Evolutionary conservation across 1,140 invertebrate species (phyloP).

Genomic region (Ruditapes philippinarum): DNA sequence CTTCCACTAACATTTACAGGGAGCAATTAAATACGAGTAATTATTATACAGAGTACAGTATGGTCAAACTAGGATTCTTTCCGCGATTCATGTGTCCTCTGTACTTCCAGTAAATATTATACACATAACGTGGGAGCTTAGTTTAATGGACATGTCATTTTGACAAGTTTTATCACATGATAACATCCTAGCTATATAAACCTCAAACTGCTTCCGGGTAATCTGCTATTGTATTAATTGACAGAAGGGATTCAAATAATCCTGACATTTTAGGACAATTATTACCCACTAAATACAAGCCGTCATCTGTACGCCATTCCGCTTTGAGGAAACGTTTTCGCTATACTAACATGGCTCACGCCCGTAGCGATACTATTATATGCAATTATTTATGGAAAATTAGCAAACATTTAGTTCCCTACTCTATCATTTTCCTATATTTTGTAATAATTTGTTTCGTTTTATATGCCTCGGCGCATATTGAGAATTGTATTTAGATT

Average conservation of each 20-base stretch:
- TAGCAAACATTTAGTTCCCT: constrained; percentile 58
- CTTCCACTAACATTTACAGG: too few relatives aligned
- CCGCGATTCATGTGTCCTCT: too few relatives aligned
- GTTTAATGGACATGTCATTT: constrained; percentile 39
- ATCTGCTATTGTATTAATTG: constrained; percentile 36
- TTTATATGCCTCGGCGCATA: constrained; percentile 26
- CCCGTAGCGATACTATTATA: constrained; percentile 40
- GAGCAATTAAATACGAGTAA: too few relatives aligned
- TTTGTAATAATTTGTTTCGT: constrained; percentile 52
- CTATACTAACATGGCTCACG: constrained; percentile 35
- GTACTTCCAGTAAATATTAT: too few relatives aligned
- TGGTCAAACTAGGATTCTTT: too few relatives aligned
- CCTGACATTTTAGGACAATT: constrained; percentile 53
- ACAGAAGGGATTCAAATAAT: constrained; percentile 40
- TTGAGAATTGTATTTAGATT: constrained; percentile 47
- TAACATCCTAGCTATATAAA: constrained; percentile 28
- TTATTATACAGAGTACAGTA: too few relatives aligned
- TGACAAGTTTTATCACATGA: constrained; percentile 41
- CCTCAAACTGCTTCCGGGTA: constrained; percentile 12
- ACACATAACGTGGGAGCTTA: background rate
- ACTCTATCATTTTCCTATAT: constrained; percentile 56
- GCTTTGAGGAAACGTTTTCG: constrained; percentile 30
- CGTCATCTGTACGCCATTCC: constrained; percentile 14
- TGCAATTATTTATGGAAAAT: constrained; percentile 65
- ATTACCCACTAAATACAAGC: constrained; percentile 48